Percentiles rank a stretch among this genome's conserved stretches.
Evolutionary conservation across 2,797 vertebrate genomes (phyloP).

Genomic region (Coregonus sp.): DNA sequence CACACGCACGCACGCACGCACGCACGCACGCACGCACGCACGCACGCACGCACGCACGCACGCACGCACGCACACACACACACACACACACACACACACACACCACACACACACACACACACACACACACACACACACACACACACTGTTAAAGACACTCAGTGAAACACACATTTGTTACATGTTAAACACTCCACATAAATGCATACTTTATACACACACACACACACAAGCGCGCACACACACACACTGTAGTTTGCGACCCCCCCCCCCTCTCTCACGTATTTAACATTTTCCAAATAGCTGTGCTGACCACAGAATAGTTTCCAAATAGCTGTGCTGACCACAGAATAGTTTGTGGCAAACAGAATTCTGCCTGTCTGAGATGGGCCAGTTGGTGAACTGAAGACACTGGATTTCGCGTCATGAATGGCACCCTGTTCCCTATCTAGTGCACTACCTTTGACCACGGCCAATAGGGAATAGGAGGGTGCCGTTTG

Average conservation of each 20-base stretch:
- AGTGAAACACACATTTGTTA: conserved; percentile 1
- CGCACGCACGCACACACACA: background rate
- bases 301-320: conserved; percentile 77
- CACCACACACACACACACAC: background rate
- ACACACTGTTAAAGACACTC: background rate
- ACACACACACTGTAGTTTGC: background rate
- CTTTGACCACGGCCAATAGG: too few species aligned
- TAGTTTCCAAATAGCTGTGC: conserved; percentile 66
- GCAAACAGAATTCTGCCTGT: conserved; percentile 56
- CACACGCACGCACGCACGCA: too few species aligned
- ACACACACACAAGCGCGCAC: background rate
- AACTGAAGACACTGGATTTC: too few species aligned
- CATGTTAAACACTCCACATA: background rate
- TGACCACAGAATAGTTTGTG: conserved; percentile 60
- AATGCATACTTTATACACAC: background rate
- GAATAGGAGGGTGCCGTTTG: too few species aligned
- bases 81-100: too few species aligned
- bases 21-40: too few species aligned
- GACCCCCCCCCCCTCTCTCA: too few species aligned
- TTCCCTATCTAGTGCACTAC: too few species aligned
- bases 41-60: background rate
- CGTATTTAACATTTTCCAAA: conserved; percentile 77
- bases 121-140: conserved; percentile 19
- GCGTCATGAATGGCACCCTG: too few species aligned
- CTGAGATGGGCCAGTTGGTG: conserved; percentile 38